Evolutionary conservation across 2,113 vertebrate species (phyloP).

Genomic region (Cygnus buccinator): DNA sequence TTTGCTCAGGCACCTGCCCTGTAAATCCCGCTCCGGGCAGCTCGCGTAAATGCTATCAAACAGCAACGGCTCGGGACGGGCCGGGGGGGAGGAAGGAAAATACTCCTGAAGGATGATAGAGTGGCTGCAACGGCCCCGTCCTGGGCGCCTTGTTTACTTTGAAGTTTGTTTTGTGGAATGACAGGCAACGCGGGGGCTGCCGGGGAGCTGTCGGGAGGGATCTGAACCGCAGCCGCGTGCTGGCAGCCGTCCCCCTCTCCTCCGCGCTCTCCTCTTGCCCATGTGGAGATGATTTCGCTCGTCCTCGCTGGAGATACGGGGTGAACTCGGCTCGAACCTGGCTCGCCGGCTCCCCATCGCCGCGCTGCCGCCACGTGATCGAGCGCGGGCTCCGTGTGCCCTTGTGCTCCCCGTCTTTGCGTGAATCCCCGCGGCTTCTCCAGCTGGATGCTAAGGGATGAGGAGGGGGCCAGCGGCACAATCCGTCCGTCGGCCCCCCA

Average conservation of each 20-base stretch:
- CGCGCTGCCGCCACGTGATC: background rate
- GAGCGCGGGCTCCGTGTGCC: background rate
- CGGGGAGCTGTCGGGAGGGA: background rate
- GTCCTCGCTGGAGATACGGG: background rate
- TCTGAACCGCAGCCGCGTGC: background rate
- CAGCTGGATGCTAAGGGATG: background rate
- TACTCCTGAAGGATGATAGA: background rate
- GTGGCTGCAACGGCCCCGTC: background rate
- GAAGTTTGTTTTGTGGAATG: constrained; percentile 30
- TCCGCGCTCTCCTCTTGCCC: background rate
- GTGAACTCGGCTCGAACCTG: constrained; percentile 34
- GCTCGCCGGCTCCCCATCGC: background rate
- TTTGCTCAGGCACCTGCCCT: constrained; percentile 46
- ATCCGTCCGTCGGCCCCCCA: background rate
- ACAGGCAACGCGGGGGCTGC: background rate
- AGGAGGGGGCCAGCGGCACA: no score
- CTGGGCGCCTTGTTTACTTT: constrained; percentile 2
- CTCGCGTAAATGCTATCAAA: background rate
- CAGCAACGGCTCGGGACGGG: background rate
- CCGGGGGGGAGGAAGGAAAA: background rate
- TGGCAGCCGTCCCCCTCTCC: constrained; percentile 24
- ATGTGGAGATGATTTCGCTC: constrained; percentile 39
- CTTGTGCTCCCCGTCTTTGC: background rate
- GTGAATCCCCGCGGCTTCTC: fast-evolving
- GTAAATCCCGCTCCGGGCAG: constrained; percentile 10